Evolutionary conservation across 2,888 invertebrate species (phyloP).

Genomic region (Nomada goodeniana): DNA sequence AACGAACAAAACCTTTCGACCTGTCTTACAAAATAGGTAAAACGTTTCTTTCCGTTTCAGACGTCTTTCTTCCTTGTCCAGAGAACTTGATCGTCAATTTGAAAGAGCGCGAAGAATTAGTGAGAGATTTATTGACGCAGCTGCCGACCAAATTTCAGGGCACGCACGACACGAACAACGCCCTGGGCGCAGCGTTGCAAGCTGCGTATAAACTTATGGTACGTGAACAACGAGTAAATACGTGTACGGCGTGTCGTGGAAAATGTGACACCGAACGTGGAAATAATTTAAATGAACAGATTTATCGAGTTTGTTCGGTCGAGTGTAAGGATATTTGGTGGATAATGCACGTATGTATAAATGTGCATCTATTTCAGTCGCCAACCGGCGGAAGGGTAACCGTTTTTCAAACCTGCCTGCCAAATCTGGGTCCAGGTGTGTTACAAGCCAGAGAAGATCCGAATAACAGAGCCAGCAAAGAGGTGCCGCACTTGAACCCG

Average conservation of each 20-base stretch:
- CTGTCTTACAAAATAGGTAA: not conserved
- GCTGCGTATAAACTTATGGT: constrained; percentile 97
- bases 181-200: constrained; percentile 96
- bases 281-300: not conserved
- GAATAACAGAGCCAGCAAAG: constrained; percentile 91
- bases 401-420: constrained; percentile 96
- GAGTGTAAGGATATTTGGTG: too few species aligned
- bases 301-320: too few species aligned
- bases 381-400: constrained; percentile 97
- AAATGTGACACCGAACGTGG: not conserved
- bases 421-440: constrained; percentile 94
- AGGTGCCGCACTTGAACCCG: constrained; percentile 95
- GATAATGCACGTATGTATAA: too few species aligned
- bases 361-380: constrained; percentile 85
- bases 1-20: not conserved
- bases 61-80: constrained; percentile 97
- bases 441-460: constrained; percentile 93
- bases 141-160: constrained; percentile 91
- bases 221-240: constrained; percentile 44
- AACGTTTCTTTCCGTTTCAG: constrained; percentile 84
- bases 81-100: constrained; percentile 97
- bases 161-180: constrained; percentile 90
- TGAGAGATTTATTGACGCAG: constrained; percentile 90
- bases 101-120: constrained; percentile 91
- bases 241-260: not conserved